phyloP scores from a whole-genome alignment of 2,113 vertebrate species.

The Marcusenius ussheri region DNA sequence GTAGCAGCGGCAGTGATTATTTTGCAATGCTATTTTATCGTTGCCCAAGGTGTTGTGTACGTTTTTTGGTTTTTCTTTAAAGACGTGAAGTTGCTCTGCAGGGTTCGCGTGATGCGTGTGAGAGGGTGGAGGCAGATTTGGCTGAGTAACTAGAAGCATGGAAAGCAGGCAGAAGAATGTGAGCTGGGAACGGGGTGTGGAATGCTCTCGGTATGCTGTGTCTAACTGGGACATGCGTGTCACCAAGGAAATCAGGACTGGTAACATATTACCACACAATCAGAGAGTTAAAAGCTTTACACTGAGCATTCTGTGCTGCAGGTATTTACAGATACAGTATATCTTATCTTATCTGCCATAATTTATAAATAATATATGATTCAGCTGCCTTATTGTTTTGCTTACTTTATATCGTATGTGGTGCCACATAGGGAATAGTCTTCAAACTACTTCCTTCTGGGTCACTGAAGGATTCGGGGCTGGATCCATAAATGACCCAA shows the following conservation, averaged over 20 bases:
- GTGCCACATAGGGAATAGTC: neutral
- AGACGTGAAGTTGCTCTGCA: neutral
- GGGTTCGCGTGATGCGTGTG: neutral
- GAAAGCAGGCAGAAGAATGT: neutral
- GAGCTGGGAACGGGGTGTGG: conserved; percentile 25
- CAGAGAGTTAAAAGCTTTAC: conserved; percentile 21
- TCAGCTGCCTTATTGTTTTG: neutral
- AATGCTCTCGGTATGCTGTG: conserved; percentile 31
- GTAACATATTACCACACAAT: conserved; percentile 48
- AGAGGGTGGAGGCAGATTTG: neutral
- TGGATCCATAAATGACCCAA: neutral
- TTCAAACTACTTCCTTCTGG: neutral
- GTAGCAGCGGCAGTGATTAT: neutral
- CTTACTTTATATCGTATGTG: neutral
- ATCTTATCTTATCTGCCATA: neutral
- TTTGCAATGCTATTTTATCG: neutral
- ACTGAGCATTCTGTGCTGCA: neutral
- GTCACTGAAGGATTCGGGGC: neutral
- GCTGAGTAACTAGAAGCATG: neutral
- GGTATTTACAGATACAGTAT: neutral
- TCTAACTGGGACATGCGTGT: conserved; percentile 54
- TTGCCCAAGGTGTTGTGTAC: neutral
- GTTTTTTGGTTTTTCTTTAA: neutral
- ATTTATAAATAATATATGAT: neutral
- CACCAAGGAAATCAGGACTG: conserved; percentile 45